These are phyloP conservation scores for Nothura maculosa DNA, from an alignment of 2,797 vertebrate species.

Conservation along the genomic window DNA sequence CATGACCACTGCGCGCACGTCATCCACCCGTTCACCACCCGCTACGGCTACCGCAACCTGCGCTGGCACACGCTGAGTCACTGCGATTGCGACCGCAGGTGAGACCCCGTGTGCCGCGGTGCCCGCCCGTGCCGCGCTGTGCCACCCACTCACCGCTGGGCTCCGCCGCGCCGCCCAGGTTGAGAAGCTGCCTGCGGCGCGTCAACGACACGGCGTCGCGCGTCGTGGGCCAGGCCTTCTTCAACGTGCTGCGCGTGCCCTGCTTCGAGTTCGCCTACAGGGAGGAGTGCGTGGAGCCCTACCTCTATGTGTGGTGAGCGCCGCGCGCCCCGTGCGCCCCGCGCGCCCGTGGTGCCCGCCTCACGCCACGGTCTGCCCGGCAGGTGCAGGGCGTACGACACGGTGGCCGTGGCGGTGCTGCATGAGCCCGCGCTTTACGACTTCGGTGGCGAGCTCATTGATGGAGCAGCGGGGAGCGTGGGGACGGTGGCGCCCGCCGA, in stretches of 20 bases:
- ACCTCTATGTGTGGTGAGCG: constrained; percentile 94
- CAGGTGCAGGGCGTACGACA: constrained; percentile 92
- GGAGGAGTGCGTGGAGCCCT: constrained; percentile 89
- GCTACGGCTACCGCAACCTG: constrained; percentile 90
- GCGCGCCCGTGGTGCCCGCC: fast-evolving
- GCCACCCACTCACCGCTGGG: fast-evolving
- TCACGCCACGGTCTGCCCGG: too few relatives aligned
- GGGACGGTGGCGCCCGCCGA: background rate
- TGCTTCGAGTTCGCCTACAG: constrained; percentile 90
- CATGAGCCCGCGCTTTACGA: constrained; percentile 88
- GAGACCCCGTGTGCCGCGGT: background rate
- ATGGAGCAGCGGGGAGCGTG: constrained; percentile 77
- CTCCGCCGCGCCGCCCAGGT: constrained; percentile 61
- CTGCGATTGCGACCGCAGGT: constrained; percentile 92
- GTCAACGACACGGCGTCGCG: constrained; percentile 91
- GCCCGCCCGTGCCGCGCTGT: background rate
- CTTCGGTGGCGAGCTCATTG: constrained; percentile 88
- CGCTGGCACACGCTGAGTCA: constrained; percentile 92
- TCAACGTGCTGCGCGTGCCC: constrained; percentile 91
- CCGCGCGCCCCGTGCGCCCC: fast-evolving
- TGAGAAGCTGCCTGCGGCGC: constrained; percentile 86
- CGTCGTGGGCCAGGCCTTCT: constrained; percentile 91
- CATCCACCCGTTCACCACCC: constrained; percentile 90
- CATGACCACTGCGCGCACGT: constrained; percentile 92
- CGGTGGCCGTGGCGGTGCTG: constrained; percentile 85